Percentiles rank a stretch among this genome's conserved stretches.
Evolutionary conservation across 2,888 invertebrate genomes (phyloP).

Genomic region (Salpingus planirostris): DNA sequence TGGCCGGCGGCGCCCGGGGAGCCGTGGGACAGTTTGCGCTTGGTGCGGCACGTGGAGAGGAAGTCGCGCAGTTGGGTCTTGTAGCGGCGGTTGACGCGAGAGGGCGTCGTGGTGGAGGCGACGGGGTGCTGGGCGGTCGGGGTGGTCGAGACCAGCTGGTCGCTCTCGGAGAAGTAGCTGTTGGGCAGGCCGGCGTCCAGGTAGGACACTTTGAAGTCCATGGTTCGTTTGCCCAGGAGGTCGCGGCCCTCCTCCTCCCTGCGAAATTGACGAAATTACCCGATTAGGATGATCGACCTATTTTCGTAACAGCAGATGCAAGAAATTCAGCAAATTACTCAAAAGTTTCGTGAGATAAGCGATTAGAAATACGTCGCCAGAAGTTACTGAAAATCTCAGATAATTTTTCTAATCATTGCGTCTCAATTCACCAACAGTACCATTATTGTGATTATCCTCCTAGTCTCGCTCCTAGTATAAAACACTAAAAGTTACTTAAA

Average conservation of each 20-base stretch:
- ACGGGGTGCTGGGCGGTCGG: conserved; percentile 39
- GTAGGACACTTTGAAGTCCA: conserved; percentile 98
- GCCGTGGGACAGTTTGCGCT: conserved; percentile 37
- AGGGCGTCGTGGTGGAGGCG: conserved; percentile 55
- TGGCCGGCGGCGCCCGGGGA: conserved; percentile 36
- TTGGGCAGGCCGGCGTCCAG: conserved; percentile 88
- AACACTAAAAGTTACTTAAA: too few species aligned
- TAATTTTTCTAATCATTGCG: too few species aligned
- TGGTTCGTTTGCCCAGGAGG: conserved; percentile 92
- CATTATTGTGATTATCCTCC: too few species aligned
- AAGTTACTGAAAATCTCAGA: too few species aligned
- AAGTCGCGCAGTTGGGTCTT: conserved; percentile 91
- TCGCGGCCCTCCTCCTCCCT: conserved; percentile 99
- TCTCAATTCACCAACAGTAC: too few species aligned
- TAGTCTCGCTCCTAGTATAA: too few species aligned
- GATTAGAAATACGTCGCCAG: too few species aligned
- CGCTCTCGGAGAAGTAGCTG: conserved; percentile 81
- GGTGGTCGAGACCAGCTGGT: conserved; percentile 59
- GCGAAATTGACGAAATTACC: too few species aligned
- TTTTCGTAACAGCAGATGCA: too few species aligned
- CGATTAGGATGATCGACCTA: too few species aligned
- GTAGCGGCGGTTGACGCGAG: conserved; percentile 79
- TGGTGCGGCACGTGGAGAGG: conserved; percentile 73
- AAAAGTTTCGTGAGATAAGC: too few species aligned
- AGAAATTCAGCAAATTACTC: too few species aligned